Base-by-base conservation (phyloP, 2,888 invertebrate genomes). In the Caenorhabditis afra region DNA sequence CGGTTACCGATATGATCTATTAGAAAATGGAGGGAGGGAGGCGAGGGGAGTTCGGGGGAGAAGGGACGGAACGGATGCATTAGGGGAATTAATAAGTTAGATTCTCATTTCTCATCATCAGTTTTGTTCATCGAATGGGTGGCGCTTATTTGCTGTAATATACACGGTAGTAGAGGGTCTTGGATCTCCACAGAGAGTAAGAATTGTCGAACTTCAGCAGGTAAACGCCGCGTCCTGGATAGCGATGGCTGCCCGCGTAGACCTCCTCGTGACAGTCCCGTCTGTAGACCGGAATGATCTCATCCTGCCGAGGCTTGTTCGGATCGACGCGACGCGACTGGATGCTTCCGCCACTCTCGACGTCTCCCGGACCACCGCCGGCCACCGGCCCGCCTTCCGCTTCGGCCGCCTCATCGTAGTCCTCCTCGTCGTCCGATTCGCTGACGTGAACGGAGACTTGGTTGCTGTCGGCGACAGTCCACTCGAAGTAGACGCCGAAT, bases 151-250 rank as follows among this genome's bases (percentile, higher is more conserved):
- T 90, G 70, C 86, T 97, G 91, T 99, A 99, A 91, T 97, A 99
- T 61, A 99, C 97, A 92, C 98, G 94, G 91, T 99, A 99, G 91
- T 98, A 99, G 66, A 99, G 93, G 53, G 96, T 97, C 93, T 99
- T 99, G 87, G 97, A 97, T 89, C 99, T 94, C 98, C 98, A 99
- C 86, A 99, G 93, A 66, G 97, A 97, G 91, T 97, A 99, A 0
- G 97, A 96, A 92, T 99, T 99, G 92, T 99, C 99, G 91, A 99
- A 99, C 92, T 99, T 99, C 49, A 99, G 93, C 90, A 98, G 92
- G 91, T 99, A 99, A 45, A 97, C 95, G 18, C 99, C 99, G 92
- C 95, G 94, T 2, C 97, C 97, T 0, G 98, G 98, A 92, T 98
- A 98, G 62, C 94, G 93, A 91, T 99, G 99, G 75, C 95, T 96